phyloP scores from a whole-genome alignment of 2,888 invertebrate genomes.

The Drosophila limbata region DNA sequence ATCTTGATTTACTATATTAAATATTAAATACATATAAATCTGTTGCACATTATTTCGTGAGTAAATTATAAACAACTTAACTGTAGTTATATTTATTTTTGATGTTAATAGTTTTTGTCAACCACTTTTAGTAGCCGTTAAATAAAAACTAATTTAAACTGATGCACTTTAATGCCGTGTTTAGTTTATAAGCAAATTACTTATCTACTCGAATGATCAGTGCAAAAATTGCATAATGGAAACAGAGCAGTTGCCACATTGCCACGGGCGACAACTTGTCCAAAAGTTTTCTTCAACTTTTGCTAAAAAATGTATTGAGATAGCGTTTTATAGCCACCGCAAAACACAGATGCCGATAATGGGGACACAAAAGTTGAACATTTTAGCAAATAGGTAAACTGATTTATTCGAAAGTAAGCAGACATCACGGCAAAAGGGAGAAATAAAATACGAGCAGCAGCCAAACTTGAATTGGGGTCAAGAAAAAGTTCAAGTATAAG shows the following conservation, averaged over 20 bases:
- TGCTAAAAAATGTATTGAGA: constrained; percentile 19
- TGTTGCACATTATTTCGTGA: no score
- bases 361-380: constrained; percentile 42
- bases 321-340: constrained; percentile 27
- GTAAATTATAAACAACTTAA: no score
- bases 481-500: constrained; percentile 34
- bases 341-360: constrained; percentile 48
- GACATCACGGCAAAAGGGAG: constrained; percentile 3
- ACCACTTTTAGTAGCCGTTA: background rate
- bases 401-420: constrained; percentile 43
- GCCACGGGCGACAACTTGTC: constrained; percentile 38
- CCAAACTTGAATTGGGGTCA: constrained; percentile 35
- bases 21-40: no score
- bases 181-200: constrained; percentile 16
- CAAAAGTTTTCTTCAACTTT: constrained; percentile 38
- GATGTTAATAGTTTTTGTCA: no score
- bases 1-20: no score
- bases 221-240: constrained; percentile 13
- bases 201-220: constrained; percentile 3
- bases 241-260: constrained; percentile 1
- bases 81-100: no score
- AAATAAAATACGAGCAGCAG: constrained; percentile 5
- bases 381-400: constrained; percentile 43
- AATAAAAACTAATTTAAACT: background rate
- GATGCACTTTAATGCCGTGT: constrained; percentile 1